Conservation (phyloP, 2,888 invertebrate genomes). For the Sthenelais limicola region DNA sequence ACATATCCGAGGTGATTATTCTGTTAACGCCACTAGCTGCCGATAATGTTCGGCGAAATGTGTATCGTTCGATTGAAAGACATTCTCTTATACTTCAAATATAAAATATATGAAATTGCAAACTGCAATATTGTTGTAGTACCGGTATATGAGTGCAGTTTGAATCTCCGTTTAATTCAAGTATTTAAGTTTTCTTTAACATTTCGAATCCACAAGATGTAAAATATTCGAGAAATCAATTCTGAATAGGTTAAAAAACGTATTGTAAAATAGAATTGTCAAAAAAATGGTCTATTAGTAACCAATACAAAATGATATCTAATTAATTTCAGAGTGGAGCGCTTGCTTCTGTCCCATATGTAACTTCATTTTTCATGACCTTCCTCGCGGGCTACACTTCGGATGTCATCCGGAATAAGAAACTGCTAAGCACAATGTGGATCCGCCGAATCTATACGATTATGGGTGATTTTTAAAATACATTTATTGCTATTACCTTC, state of each 20-base stretch:
- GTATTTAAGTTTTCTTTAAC: too few relatives aligned
- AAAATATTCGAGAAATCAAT: too few relatives aligned
- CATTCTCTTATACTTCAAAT: too few relatives aligned
- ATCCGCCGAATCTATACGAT: constrained; percentile 11
- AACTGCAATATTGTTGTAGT: too few relatives aligned
- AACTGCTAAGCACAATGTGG: constrained; percentile 13
- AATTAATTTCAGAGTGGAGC: constrained; percentile 4
- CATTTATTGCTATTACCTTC: too few relatives aligned
- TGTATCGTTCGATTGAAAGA: too few relatives aligned
- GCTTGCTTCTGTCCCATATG: constrained; percentile 12
- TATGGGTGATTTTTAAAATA: not conserved
- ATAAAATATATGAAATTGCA: too few relatives aligned
- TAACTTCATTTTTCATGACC: constrained; percentile 3
- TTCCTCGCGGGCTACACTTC: constrained; percentile 1
- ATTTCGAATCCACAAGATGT: too few relatives aligned
- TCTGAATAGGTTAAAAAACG: too few relatives aligned
- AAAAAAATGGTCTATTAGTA: not conserved
- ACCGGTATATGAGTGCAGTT: too few relatives aligned
- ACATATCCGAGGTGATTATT: constrained; percentile 23
- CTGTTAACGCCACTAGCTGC: not conserved
- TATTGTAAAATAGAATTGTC: too few relatives aligned
- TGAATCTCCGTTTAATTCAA: too few relatives aligned
- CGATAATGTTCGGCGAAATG: not conserved
- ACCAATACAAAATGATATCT: not conserved
- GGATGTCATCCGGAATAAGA: not conserved